Evolutionary conservation across 2,888 invertebrate species (phyloP).

Genomic region (Caenorhabditis macrosperma): DNA sequence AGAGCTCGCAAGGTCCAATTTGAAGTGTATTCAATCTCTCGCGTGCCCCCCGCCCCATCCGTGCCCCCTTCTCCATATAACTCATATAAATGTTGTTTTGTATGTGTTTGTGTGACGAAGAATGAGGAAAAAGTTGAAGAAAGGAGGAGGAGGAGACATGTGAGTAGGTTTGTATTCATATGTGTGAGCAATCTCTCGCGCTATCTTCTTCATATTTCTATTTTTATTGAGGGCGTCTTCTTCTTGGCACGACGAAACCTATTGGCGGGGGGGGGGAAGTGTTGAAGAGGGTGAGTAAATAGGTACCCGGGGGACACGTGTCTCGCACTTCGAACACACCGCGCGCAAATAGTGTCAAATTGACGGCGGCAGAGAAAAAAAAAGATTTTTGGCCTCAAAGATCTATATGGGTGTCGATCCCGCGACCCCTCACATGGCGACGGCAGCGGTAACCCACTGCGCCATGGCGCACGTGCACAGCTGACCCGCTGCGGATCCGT

Average conservation of each 20-base stretch:
- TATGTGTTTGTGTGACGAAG: neutral
- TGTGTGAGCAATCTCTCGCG: constrained; percentile 12
- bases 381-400: too few species aligned
- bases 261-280: neutral
- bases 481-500: too few species aligned
- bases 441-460: too few species aligned
- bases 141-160: constrained; percentile 12
- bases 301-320: neutral
- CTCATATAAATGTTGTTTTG: neutral
- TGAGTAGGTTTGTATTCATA: constrained; percentile 21
- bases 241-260: neutral
- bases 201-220: constrained; percentile 5
- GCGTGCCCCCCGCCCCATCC: neutral
- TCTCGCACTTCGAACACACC: neutral
- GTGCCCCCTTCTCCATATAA: neutral
- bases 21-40: constrained; percentile 2
- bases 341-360: neutral
- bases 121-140: neutral
- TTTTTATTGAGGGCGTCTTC: constrained; percentile 8
- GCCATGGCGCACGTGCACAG: too few species aligned
- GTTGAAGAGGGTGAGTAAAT: constrained; percentile 6
- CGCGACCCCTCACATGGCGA: too few species aligned
- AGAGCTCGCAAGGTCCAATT: too few species aligned
- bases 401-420: too few species aligned
- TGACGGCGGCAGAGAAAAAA: too few species aligned